A percentile compares a stretch with the other conserved stretches of the same genome.
These are phyloP conservation scores for Acanthochromis polyacanthus DNA, from an alignment of 2,113 vertebrate genomes.

Conservation along the genomic window DNA sequence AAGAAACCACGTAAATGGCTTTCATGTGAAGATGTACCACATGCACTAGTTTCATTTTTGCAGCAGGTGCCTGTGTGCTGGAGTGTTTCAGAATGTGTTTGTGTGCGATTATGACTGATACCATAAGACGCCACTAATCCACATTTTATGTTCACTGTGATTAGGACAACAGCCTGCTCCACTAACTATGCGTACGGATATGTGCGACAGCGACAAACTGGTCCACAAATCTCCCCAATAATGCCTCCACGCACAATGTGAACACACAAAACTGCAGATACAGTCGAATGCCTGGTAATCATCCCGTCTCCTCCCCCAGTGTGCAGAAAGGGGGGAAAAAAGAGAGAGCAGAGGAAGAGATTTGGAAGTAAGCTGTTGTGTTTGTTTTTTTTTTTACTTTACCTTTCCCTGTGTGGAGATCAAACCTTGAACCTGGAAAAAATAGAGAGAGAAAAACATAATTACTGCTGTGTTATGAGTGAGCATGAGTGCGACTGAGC, in stretches of 20 bases:
- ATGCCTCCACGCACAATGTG: constrained; percentile 20
- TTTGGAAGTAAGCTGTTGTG: not conserved
- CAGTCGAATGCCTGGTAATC: constrained; percentile 38
- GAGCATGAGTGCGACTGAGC: constrained; percentile 2
- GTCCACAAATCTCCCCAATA: constrained; percentile 35
- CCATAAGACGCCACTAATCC: constrained; percentile 47
- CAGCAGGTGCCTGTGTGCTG: constrained; percentile 38
- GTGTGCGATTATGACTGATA: constrained; percentile 39
- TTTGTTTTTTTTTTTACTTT: constrained; percentile 65
- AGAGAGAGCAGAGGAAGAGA: constrained; percentile 15
- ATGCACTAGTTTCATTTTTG: not conserved
- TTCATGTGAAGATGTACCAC: not conserved
- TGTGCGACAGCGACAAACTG: constrained; percentile 10
- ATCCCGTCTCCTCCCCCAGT: not conserved
- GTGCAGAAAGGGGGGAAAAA: not conserved
- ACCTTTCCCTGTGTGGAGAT: constrained; percentile 77
- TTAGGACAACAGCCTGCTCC: constrained; percentile 26
- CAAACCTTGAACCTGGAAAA: constrained; percentile 73
- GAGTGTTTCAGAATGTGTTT: constrained; percentile 20
- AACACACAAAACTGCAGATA: constrained; percentile 33
- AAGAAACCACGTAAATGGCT: not conserved
- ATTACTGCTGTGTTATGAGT: constrained; percentile 30
- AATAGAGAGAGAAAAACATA: constrained; percentile 18
- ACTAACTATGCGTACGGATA: not conserved
- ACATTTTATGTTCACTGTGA: constrained; percentile 46